Base-by-base conservation (phyloP, 2,113 vertebrate species). In the Spermophilus dauricus region DNA sequence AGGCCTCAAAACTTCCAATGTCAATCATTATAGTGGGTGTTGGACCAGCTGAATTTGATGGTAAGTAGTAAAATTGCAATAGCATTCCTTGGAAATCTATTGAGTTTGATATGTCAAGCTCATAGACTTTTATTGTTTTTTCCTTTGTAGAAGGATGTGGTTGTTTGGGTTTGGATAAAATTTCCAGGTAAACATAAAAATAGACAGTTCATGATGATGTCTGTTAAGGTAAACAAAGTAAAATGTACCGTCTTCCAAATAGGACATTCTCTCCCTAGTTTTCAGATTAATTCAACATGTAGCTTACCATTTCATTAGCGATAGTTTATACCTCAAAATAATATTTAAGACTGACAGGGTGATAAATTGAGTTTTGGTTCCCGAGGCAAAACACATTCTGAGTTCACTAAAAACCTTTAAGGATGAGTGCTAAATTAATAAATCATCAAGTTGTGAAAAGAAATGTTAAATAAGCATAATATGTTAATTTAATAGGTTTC, bases 1-100 rank as follows among this genome's bases (percentile, higher is more conserved):
- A 99, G 99, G 99, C 99, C 72, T 98, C 99, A 92, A 99, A 98
- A 98, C 98, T 99, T 98, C 99, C 99, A 9, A 99, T 99, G 99
- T 99, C 99, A 53, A 99, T 99, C 98, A 99, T 99, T 97, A 99
- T 99, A 93, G 99, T 99, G 73, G 99, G 99, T 8, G 99, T 99
- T 58, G 99, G 99, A 76, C 99, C 99, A 58, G 99, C 99, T 96
- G 99, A 99, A 97, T 99, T 99, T 97, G 99, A 99, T 94, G 99
- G 99, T 99, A 98, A 99, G 99, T 97, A 37, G 87, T 69, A 53
- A 67, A 77, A 42, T 83, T 42, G 22, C n/a, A 67, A 0, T 75
- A 53, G 7, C 53, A 69, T 58, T 86, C 34, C 85, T 85, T 76
- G 16, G 56, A 22, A 1, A 2, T 37, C 93, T 86, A 94, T 88